Conservation (phyloP, 2,113 vertebrate species). For the Chloropsis hardwickii region DNA sequence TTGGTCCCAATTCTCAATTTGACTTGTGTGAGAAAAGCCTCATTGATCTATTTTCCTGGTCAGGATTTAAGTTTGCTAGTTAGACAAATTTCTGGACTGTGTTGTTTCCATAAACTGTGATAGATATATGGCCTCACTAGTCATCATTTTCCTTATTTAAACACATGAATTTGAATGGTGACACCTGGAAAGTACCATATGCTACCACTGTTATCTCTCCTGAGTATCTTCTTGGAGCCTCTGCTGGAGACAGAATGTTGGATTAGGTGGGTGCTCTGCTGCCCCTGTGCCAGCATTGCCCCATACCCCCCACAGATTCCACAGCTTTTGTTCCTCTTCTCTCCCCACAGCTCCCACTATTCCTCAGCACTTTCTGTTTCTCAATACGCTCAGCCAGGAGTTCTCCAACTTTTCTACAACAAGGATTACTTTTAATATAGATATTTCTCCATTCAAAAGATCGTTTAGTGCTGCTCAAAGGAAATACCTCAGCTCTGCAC, state of each 20-base stretch:
- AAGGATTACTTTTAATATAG: neutral
- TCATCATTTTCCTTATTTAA: conserved; percentile 4
- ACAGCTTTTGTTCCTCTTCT: neutral
- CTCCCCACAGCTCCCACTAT: neutral
- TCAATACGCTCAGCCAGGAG: neutral
- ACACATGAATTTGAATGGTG: neutral
- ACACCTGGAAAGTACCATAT: neutral
- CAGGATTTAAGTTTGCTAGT: neutral
- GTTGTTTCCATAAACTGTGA: neutral
- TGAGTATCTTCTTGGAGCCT: neutral
- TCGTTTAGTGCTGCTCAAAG: neutral
- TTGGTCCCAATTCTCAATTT: neutral
- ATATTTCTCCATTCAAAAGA: neutral
- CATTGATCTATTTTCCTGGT: neutral
- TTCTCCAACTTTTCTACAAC: neutral
- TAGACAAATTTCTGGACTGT: neutral
- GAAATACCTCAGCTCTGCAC: neutral
- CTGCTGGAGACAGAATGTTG: neutral
- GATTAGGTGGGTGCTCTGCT: neutral
- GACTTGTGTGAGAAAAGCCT: neutral
- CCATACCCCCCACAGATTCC: neutral
- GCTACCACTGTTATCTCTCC: neutral
- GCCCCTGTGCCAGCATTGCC: neutral
- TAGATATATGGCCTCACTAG: neutral
- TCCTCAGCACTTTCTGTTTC: neutral